phyloP scores from a whole-genome alignment of 30 jellyfish, hydroid and myxozoan species.

The Clytia hemisphaerica region DNA sequence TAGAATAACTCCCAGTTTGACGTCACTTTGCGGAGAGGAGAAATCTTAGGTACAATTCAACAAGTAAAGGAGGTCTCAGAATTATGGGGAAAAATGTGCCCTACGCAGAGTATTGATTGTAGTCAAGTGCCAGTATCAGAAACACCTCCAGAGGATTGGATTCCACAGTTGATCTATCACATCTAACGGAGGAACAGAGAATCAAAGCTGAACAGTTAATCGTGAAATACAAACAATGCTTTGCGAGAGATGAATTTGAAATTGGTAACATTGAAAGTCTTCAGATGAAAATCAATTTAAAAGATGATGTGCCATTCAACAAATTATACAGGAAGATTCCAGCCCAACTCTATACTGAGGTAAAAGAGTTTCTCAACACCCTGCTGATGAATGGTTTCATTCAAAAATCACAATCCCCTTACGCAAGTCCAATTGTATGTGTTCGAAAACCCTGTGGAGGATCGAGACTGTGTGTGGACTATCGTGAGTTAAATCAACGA shows the following conservation, averaged over 20 bases:
- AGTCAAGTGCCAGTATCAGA: no score
- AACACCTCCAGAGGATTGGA: no score
- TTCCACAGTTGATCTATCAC: not conserved
- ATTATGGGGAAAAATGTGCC: no score
- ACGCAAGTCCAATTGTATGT: slow-evolving; percentile 25
- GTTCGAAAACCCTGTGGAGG: slow-evolving; percentile 30
- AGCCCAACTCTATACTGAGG: slow-evolving; percentile 29
- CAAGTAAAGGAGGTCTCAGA: slow-evolving; percentile 3
- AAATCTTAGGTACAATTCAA: not conserved
- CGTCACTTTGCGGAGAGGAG: not conserved
- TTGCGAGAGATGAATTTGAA: slow-evolving; percentile 1
- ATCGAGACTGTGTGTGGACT: slow-evolving; percentile 34
- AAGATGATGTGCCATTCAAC: slow-evolving; percentile 25
- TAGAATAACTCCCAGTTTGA: not conserved
- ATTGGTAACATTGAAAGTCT: slow-evolving; percentile 17
- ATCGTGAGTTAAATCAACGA: slow-evolving; percentile 2
- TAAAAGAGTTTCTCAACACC: slow-evolving; percentile 32
- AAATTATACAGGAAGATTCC: not conserved
- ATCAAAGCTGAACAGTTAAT: not conserved
- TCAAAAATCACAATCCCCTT: slow-evolving; percentile 16
- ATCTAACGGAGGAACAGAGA: slow-evolving; percentile 7
- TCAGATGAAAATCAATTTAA: not conserved
- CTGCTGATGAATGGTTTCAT: slow-evolving; percentile 4
- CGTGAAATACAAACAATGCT: not conserved
- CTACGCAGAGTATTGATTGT: no score